Evolutionary conservation across 2,797 vertebrate species (phyloP), one percentile per base, ranked within the genome.

Genomic region (Pelodytes ibericus): DNA sequence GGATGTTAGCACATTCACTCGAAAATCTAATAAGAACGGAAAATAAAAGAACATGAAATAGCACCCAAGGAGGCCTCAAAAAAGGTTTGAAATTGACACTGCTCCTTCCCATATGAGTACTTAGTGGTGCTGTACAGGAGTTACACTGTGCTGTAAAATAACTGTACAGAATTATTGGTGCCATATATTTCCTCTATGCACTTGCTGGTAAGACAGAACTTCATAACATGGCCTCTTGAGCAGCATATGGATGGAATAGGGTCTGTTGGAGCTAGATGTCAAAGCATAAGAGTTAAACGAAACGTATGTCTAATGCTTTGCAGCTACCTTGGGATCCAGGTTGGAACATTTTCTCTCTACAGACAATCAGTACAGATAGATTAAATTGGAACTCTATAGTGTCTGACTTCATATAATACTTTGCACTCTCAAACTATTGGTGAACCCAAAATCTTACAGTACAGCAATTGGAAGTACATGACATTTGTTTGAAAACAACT

Each of bases 151-250:
- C 22, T 66, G 25, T 31, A 47, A 67, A 31, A 67, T 53, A 65
- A 59, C 51, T 65, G 30, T 60, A 66, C 24, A 60, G 27, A 4
- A 36, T 66, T 78, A 78, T 78, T 78, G 53, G 29, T 60, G 62
- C 75, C 65, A 78, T 78, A 78, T 67, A 65, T 77, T 74, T 61
- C 36, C 56, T 47, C 39, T 30, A 68, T 31, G 27, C 39, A 75
- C 68, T 72, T 29, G 39, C 49, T 57, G 26, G 26, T 24, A 13
- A 60, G 69, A 78, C 69, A 71, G 51, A 65, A 60, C 41, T 60
- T 66, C 41, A 58, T 71, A 66, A 65, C 53, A 7, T 26, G 22
- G 11, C 69, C 61, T 47, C n/a, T 25, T 27, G 27, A 31, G 39
- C 16, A 57, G 25, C 6, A 33, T 16, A 30, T 25, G 56, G 44